Evolutionary conservation across 2,113 vertebrate species (phyloP).

Genomic region (Cephalopholis sonnerati): DNA sequence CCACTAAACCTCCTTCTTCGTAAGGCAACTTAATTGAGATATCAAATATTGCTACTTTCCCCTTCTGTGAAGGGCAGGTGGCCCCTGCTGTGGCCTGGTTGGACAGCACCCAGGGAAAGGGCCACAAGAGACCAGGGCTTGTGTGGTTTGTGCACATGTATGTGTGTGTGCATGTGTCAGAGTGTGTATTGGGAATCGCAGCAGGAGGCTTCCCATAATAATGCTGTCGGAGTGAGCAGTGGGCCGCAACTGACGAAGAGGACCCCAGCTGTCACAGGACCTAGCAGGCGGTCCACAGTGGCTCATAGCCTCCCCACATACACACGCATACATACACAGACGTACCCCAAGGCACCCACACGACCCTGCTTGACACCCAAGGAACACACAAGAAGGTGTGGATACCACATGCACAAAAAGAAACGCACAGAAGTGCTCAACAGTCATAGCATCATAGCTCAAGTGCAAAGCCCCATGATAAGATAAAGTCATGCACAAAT

Average conservation of each 20-base stretch:
- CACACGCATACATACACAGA: slow-evolving; percentile 54
- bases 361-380: slow-evolving; percentile 63
- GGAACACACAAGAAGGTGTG: slow-evolving; percentile 33
- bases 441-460: neutral
- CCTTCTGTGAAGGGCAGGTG: slow-evolving; percentile 70
- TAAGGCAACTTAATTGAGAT: slow-evolving; percentile 70
- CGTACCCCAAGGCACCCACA: slow-evolving; percentile 57
- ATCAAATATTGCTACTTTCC: slow-evolving; percentile 68
- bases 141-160: slow-evolving; percentile 39
- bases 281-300: slow-evolving; percentile 67
- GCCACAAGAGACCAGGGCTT: slow-evolving; percentile 57
- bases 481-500: neutral
- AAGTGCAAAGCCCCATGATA: slow-evolving; percentile 1
- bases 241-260: slow-evolving; percentile 79
- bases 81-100: slow-evolving; percentile 73
- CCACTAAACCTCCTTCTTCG: slow-evolving; percentile 13
- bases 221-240: slow-evolving; percentile 80
- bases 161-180: slow-evolving; percentile 27
- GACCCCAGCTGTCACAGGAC: slow-evolving; percentile 77
- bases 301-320: slow-evolving; percentile 48
- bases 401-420: slow-evolving; percentile 13
- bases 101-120: slow-evolving; percentile 72
- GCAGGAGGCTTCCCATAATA: slow-evolving; percentile 78
- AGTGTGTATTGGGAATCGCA: slow-evolving; percentile 59
- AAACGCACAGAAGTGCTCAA: slow-evolving; percentile 22